Percentiles rank a stretch among this genome's conserved stretches.
Conservation (phyloP, 2,113 vertebrate genomes). For the Gorsachius goisagi region DNA sequence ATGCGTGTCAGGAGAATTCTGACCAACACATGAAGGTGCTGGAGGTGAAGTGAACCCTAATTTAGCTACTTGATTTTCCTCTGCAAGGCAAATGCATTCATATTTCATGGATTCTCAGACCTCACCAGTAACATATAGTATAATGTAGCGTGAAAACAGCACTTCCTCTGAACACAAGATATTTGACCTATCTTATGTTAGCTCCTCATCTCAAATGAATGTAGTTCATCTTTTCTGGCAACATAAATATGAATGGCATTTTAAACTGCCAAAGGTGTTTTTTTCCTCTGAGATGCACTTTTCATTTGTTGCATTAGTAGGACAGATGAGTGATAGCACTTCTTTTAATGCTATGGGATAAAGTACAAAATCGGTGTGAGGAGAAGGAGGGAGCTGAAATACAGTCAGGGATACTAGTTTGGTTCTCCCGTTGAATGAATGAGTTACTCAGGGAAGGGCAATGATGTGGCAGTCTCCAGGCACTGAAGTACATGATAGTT, state of each 20-base stretch:
- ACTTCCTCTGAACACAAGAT: background rate
- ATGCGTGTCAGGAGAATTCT: background rate
- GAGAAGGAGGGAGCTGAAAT: background rate
- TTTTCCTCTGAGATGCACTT: background rate
- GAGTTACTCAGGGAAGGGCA: background rate
- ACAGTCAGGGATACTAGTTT: background rate
- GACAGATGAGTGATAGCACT: background rate
- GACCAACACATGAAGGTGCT: background rate
- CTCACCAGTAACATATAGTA: background rate
- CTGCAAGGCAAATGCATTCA: background rate
- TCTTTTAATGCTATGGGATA: background rate
- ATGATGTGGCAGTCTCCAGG: background rate
- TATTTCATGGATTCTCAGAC: background rate
- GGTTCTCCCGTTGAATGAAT: background rate
- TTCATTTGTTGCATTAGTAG: constrained; percentile 13
- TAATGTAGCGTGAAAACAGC: background rate
- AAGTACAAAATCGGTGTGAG: background rate
- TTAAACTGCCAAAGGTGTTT: background rate
- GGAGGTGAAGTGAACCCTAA: background rate
- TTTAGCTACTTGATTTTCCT: background rate
- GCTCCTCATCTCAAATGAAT: background rate
- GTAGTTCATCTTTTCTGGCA: background rate
- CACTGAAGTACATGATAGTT: background rate
- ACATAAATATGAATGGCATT: background rate
- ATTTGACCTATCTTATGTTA: background rate